Evolutionary conservation across 2,888 invertebrate genomes (phyloP), one percentile per base, ranked within the genome.

Genomic region (Pelosia muscerda): DNA sequence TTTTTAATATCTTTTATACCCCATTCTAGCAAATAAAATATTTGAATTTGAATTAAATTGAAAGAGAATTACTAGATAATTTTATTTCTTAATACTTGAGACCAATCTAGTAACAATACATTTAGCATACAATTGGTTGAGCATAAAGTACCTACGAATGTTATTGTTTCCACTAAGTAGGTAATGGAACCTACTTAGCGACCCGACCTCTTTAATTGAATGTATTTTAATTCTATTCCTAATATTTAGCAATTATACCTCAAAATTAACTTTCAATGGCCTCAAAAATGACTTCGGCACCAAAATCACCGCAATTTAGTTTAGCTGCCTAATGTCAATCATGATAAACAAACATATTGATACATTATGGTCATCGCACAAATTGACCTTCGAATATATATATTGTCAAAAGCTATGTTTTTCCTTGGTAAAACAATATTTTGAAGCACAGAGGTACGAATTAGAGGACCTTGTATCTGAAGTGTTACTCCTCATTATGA

Each of bases 111-210:
- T 26, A 49, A 54, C 42, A 55, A 55, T 11, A 19, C 53, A 64
- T 65, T 79, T 79, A 60, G 68, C 78, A 79, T 77, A 78, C 80
- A 78, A 79, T 78, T 28, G 68, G 19, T 54, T 28, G 9, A 1
- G 34, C 2, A 42, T 42, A 38, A 38, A 34, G 13, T 28, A 28
- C 9, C 3, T 9, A 10, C 4, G 22, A 2, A 42, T 53, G 4
- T 55, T 23, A 60, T 60, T 56, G 25, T 26, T 68, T 73, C 54
- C 63, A 25, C 49, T 11, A 8, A 55, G 42, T 56, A 8, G 38
- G 42, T 54, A 63, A n/a, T n/a, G n/a, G n/a, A n/a, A 38, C 56
- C 71, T 10, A 79, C 60, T 68, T 25, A 19, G 66, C n/a, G 63
- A 55, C 10, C 56, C 19, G 31, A 25, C 66, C 74, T 71, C 57